Conservation (phyloP, 2,797 vertebrate genomes). For the Apogon talboti region DNA sequence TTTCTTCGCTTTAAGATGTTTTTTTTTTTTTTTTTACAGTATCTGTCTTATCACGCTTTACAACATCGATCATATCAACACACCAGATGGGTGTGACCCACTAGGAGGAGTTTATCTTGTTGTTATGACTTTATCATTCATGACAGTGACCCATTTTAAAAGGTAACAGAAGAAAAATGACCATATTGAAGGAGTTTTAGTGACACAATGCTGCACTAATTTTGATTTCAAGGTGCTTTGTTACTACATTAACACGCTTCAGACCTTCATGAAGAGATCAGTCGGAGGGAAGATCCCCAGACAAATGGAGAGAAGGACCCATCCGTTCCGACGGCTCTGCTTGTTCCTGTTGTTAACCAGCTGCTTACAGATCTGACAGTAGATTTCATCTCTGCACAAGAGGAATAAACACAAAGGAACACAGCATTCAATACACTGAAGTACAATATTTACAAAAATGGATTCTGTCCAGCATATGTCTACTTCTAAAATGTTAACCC, state of each 20-base stretch:
- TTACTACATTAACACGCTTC: neutral
- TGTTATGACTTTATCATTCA: neutral
- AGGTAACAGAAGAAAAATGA: neutral
- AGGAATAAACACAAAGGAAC: neutral
- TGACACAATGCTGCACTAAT: neutral
- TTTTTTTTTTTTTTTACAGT: neutral
- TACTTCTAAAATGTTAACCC: too few species aligned
- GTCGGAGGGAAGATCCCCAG: constrained; percentile 93
- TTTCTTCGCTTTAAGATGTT: neutral
- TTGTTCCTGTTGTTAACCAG: constrained; percentile 87
- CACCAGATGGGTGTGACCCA: neutral
- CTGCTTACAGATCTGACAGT: constrained; percentile 98
- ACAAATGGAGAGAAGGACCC: constrained; percentile 92
- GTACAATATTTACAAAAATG: neutral
- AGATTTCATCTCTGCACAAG: constrained; percentile 92
- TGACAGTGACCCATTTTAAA: neutral
- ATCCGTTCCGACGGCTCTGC: constrained; percentile 87
- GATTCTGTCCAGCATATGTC: too few species aligned
- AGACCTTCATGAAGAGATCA: constrained; percentile 87
- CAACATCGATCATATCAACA: neutral
- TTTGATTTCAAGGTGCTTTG: neutral
- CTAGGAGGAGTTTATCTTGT: neutral
- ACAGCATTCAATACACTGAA: neutral
- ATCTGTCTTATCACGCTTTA: constrained; percentile 3
- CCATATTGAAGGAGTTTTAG: neutral